These are phyloP conservation scores for Bombus confusus DNA, from an alignment of 1,140 invertebrate genomes.

Conservation along the genomic window DNA sequence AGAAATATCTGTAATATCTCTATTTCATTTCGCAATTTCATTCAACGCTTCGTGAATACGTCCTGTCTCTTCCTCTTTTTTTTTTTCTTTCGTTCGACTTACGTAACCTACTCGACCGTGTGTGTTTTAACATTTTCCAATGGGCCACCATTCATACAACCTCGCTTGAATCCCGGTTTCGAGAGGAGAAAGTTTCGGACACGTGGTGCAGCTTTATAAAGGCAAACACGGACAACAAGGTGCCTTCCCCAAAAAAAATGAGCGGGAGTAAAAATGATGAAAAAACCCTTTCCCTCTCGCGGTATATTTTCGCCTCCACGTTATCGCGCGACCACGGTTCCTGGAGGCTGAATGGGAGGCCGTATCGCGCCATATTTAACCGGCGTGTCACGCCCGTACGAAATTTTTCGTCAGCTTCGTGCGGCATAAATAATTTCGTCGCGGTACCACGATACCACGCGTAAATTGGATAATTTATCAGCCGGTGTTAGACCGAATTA, in stretches of 20 bases:
- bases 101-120: not conserved
- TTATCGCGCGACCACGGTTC: constrained; percentile 20
- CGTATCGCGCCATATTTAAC: constrained; percentile 40
- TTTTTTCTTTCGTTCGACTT: not conserved
- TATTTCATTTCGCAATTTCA: constrained; percentile 3
- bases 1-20: constrained; percentile 7
- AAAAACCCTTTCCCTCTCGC: not conserved
- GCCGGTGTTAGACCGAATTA: not conserved
- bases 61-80: not conserved
- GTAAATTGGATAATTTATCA: constrained; percentile 41
- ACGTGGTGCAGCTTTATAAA: not conserved
- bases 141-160: not conserved
- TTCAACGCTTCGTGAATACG: not conserved
- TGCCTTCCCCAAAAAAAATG: not conserved
- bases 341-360: not conserved
- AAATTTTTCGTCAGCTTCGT: constrained; percentile 42
- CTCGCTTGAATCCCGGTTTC: not conserved
- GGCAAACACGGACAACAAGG: not conserved
- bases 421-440: constrained; percentile 16
- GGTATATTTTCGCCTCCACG: constrained; percentile 20
- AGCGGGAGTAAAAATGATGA: too few species aligned
- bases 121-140: not conserved
- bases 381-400: constrained; percentile 21
- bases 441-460: not conserved
- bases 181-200: not conserved